Percentiles rank a stretch among this genome's conserved stretches.
Conservation (phyloP, 2,888 invertebrate species). For the Neoscelio sp. region DNA sequence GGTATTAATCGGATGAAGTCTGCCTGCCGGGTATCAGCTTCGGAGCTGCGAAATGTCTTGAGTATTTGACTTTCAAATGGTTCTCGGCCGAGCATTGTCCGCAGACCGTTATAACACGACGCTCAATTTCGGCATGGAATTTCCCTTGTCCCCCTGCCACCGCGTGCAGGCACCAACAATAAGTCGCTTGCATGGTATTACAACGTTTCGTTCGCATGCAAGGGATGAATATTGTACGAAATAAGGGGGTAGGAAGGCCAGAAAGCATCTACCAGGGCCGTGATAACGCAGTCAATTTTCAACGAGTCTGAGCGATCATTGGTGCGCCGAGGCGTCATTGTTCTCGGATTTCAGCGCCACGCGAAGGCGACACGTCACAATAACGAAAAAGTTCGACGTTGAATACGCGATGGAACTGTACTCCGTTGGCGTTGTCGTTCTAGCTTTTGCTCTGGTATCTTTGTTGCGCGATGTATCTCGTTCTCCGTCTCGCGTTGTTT, state of each 20-base stretch:
- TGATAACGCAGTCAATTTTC: conserved; percentile 51
- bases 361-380: conserved; percentile 13
- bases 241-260: conserved; percentile 26
- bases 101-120: conserved; percentile 69
- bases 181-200: conserved; percentile 70
- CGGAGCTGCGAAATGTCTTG: conserved; percentile 73
- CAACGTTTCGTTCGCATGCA: conserved; percentile 68
- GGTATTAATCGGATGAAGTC: conserved; percentile 77
- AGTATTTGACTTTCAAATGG: conserved; percentile 78
- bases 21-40: conserved; percentile 72
- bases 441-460: conserved; percentile 9
- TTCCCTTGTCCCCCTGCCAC: conserved; percentile 40
- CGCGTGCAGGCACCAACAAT: conserved; percentile 68
- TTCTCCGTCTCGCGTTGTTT: conserved; percentile 19
- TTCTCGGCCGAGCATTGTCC: conserved; percentile 42
- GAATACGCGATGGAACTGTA: conserved; percentile 28
- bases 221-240: conserved; percentile 33
- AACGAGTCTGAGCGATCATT: conserved; percentile 16
- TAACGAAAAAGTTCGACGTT: conserved; percentile 34
- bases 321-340: conserved; percentile 15
- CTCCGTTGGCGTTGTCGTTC: background rate
- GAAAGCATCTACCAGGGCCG: background rate
- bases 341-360: conserved; percentile 38
- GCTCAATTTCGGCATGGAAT: conserved; percentile 77
- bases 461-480: too few relatives aligned